These are phyloP conservation scores for Dicaeum eximium DNA, from an alignment of 2,113 vertebrate species.

Conservation along the genomic window DNA sequence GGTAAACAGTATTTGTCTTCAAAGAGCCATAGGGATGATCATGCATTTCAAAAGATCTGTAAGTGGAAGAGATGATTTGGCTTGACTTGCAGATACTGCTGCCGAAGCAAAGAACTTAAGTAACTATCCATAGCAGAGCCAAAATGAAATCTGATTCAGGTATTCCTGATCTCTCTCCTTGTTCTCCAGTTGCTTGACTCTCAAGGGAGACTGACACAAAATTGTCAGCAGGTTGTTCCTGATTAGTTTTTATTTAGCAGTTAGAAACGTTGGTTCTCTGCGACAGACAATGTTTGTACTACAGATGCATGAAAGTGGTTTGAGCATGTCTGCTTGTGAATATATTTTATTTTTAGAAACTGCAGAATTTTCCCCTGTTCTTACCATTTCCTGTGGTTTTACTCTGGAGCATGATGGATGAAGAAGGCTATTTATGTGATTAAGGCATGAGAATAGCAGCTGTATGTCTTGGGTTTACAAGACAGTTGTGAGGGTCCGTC, in stretches of 20 bases:
- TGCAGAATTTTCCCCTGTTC: constrained; percentile 16
- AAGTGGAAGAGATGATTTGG: background rate
- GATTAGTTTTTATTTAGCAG: background rate
- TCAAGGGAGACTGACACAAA: background rate
- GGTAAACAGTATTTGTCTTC: background rate
- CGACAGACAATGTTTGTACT: background rate
- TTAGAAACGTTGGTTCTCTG: background rate
- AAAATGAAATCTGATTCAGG: background rate
- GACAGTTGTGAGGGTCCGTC: background rate
- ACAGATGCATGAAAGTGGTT: background rate
- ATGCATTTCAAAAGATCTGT: background rate
- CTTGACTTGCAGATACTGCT: background rate
- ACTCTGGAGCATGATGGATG: background rate
- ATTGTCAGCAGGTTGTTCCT: background rate
- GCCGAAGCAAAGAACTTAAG: background rate
- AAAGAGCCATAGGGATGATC: background rate
- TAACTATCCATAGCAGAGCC: background rate
- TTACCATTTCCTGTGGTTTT: constrained; percentile 36
- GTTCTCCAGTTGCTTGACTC: background rate
- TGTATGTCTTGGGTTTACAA: background rate
- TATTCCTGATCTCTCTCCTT: background rate
- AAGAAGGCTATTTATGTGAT: constrained; percentile 12
- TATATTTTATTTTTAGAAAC: constrained; percentile 25
- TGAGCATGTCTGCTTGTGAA: background rate
- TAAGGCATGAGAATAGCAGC: constrained; percentile 2